Base-by-base conservation (phyloP, 2,888 invertebrate genomes). In the Cremastobaeus sp. region DNA sequence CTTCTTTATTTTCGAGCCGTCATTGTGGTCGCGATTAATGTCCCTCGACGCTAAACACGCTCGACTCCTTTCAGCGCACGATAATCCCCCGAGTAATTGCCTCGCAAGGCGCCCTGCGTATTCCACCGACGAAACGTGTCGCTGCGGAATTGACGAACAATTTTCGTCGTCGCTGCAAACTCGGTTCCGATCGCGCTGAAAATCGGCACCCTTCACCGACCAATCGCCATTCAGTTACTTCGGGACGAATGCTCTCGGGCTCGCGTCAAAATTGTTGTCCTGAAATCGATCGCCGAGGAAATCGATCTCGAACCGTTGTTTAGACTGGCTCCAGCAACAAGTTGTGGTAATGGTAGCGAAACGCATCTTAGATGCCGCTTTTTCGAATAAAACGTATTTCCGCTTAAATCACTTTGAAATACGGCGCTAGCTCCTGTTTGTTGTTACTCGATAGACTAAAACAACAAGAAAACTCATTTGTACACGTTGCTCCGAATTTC, bases 381-480 rank as follows among this genome's bases (percentile, higher is more conserved):
- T 48, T 48, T 30, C 39, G 20, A 48, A 30, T 39, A 39, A 30
- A 48, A 48, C 39, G n/a, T n/a, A n/a, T n/a, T n/a, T n/a, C n/a
- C n/a, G n/a, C n/a, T n/a, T n/a, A n/a, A n/a, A n/a, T n/a, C 30
- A 48, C 48, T 43, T 48, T 17, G 47, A 47, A 48, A 47, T 60
- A 60, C n/a, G n/a, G n/a, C n/a, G n/a, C n/a, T n/a, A n/a, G n/a
- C n/a, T n/a, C n/a, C n/a, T n/a, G n/a, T n/a, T n/a, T n/a, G n/a
- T n/a, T n/a, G n/a, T n/a, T n/a, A n/a, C n/a, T n/a, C n/a, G n/a
- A 48, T 60, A 25, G 28, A 48, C 1, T 28, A 15, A 15, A 30
- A 14, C 14, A 20, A 43, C 32, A 55, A 32, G 41, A 32, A 41
- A 39, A 28, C 3, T 1, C 25, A n/a, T 45, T 43, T 11, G n/a